These are phyloP conservation scores for Ruditapes philippinarum DNA, from an alignment of 1,140 invertebrate species.

Conservation along the genomic window DNA sequence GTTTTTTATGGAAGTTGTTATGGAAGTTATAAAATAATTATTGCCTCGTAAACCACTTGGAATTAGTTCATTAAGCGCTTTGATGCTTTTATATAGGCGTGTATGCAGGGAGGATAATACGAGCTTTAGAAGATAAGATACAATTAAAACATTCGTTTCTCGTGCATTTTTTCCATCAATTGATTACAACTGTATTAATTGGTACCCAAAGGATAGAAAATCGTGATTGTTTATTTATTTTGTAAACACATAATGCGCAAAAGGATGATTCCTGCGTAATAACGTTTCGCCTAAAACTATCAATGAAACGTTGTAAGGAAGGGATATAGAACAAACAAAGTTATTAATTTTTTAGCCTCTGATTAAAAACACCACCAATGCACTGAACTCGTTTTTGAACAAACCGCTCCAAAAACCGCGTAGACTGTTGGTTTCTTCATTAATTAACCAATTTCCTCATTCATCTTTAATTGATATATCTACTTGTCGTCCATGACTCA, in stretches of 20 bases:
- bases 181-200: too few relatives aligned
- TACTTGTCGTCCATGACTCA: constrained; percentile 15
- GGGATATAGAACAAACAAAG: neutral
- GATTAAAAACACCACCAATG: neutral
- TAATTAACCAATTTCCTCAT: neutral
- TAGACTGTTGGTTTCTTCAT: neutral
- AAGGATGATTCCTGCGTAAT: neutral
- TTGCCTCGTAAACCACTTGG: too few relatives aligned
- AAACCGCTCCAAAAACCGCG: constrained; percentile 3
- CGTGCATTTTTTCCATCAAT: too few relatives aligned
- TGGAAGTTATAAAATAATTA: too few relatives aligned
- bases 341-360: neutral
- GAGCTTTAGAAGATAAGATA: too few relatives aligned
- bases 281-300: neutral
- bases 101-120: too few relatives aligned
- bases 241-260: neutral
- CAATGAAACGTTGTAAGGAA: neutral
- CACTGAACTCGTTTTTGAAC: neutral
- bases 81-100: too few relatives aligned
- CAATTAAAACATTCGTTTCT: too few relatives aligned
- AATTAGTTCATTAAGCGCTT: too few relatives aligned
- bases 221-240: too few relatives aligned
- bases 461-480: neutral
- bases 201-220: too few relatives aligned
- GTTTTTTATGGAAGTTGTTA: too few relatives aligned